Conservation (phyloP, 2,888 invertebrate genomes). For the Trachelus tabidus region DNA sequence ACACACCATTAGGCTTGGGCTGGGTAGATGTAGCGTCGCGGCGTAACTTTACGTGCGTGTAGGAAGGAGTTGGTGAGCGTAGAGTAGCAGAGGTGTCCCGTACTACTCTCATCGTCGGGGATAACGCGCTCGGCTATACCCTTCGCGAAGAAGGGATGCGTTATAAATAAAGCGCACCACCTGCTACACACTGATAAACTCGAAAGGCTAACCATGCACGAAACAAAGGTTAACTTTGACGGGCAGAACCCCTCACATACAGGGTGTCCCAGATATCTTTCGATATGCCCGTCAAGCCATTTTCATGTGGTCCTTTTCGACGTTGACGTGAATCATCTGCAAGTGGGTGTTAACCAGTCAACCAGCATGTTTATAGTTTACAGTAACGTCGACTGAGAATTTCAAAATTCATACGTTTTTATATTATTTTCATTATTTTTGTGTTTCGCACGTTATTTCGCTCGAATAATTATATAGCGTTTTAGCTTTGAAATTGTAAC, state of each 20-base stretch:
- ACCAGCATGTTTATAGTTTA: neutral
- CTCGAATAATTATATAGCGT: neutral
- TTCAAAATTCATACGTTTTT: neutral
- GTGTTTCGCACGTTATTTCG: neutral
- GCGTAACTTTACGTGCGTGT: slow-evolving; percentile 14
- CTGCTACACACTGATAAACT: slow-evolving; percentile 59
- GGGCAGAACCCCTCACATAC: slow-evolving; percentile 38
- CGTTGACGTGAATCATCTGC: neutral
- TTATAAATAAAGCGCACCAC: slow-evolving; percentile 59
- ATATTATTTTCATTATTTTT: neutral
- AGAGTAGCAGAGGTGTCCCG: neutral
- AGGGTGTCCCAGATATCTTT: slow-evolving; percentile 25
- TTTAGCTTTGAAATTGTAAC: neutral
- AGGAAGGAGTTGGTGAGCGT: slow-evolving; percentile 17
- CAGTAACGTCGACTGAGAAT: neutral
- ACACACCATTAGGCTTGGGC: slow-evolving; percentile 31
- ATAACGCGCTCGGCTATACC: slow-evolving; percentile 1
- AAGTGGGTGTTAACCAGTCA: neutral
- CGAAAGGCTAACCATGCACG: slow-evolving; percentile 52
- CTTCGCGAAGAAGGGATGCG: slow-evolving; percentile 25
- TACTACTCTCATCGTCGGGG: neutral
- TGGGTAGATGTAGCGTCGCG: slow-evolving; percentile 5
- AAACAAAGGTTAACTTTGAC: slow-evolving; percentile 57
- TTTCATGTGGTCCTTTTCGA: neutral
- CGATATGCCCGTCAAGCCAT: slow-evolving; percentile 30